Evolutionary conservation across 1,140 invertebrate species (phyloP), one percentile per base, ranked within the genome.

Genomic region (Drosophila kepulauana): DNA sequence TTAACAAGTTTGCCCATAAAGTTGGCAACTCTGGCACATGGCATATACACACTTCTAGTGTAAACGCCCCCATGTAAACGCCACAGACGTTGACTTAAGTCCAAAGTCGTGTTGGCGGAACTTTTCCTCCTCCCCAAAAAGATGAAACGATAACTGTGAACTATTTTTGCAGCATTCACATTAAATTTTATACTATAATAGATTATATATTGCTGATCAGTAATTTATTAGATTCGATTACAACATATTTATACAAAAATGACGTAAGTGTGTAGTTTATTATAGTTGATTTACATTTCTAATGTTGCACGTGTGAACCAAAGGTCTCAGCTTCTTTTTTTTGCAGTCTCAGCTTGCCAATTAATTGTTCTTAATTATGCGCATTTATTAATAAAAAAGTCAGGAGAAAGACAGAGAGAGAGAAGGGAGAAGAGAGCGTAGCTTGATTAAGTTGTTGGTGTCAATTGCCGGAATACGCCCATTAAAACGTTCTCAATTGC

Each of bases 1-100:
- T 69, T 85, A 84, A 85, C 81, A 85, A 84, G 81, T 84, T 84
- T 84, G 74, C 52, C 81, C 78, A 70, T 84, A 84, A 84, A 84
- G 73, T 82, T 84, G 69, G 75, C 70, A 73, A 77, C 76, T 68
- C 30, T 33, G 76, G 71, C 62, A 51, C 70, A 67, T 81, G 74
- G 68, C 74, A 38, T 48, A 33, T 33, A 33, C 30, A 25, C 20
- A 25, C 20, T 25, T 25, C 20, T 33, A 33, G 30, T 33, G 30
- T 33, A 33, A 8, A 33, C 30, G 30, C 30, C 30, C 30, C 30
- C 30, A 25, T 33, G 30, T 5, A 33, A 33, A 7, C 30, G 30
- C 35, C 35, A 7, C 35, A 38, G 8, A 38, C 8, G 35, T 38
- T 38, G 35, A 38, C 35, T 38, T 38, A 10, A 38, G 7, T 10